Base-by-base conservation (phyloP, 2,888 invertebrate species). In the Anthrax anthrax region DNA sequence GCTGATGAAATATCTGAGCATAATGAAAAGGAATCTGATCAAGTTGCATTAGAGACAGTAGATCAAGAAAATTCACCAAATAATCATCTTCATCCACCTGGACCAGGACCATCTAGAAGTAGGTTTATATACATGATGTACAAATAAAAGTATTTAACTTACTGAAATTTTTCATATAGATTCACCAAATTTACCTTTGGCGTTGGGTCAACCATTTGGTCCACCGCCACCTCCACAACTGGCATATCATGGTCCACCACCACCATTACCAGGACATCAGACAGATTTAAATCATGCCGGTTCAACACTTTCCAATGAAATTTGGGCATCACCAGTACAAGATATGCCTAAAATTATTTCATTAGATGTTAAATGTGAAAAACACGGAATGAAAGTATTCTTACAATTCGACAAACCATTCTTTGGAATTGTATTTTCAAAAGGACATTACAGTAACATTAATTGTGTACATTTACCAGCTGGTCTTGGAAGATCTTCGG, bases 261-360 rank as follows among this genome's bases (percentile, higher is more conserved):
- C 82, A 0, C 77, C 71, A 59, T 3, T 57, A 17, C 60, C 54
- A 13, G 4, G 42, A 67, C 69, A 55, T 44, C 55, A 55, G 55
- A 62, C 50, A 61, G 65, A 68, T 47, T 49, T 66, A 41, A 62
- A 64, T 45, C 57, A 61, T 29, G 57, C 62, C 2, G 59, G 57
- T 3, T 64, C 68, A 1, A 61, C 57, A 38, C 29, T 46, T 23
- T 76, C 76, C 32, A 81, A 81, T 37, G 90, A 90, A 53, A 80
- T 84, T 12, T 90, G 90, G 90, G 85, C 89, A 1, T 80, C 82
- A 1, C 84, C 84, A 0, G 81, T 81, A 4, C 84, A 84, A 12
- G 91, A 92, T 57, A 90, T 90, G 88, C 91, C 92, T 0, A 90
- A 91, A 68, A 92, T 92, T 50, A 80, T 89, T 12, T 88, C 89